Evolutionary conservation across 2,888 invertebrate species (phyloP).

Genomic region (Hirtodrosophila trivittata): DNA sequence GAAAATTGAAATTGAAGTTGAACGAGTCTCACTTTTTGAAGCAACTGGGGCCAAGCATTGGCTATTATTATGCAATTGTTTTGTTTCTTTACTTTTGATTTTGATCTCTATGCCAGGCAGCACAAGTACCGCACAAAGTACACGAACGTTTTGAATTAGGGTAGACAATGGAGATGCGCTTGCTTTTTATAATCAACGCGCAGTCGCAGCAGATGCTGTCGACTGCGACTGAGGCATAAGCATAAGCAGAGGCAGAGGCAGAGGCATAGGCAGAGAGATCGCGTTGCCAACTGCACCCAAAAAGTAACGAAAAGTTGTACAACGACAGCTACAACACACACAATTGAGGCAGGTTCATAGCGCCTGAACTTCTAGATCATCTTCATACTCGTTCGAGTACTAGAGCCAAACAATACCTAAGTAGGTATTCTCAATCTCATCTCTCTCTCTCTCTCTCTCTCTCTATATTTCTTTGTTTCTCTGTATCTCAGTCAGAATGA

Average conservation of each 20-base stretch:
- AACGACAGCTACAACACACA: slow-evolving; percentile 26
- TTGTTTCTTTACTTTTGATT: slow-evolving; percentile 12
- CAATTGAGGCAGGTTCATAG: slow-evolving; percentile 73
- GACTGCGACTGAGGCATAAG: slow-evolving; percentile 20
- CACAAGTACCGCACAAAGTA: slow-evolving; percentile 75
- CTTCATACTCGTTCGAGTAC: slow-evolving; percentile 40
- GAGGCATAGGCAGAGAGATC: slow-evolving; percentile 7
- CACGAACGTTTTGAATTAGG: slow-evolving; percentile 80
- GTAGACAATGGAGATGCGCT: slow-evolving; percentile 76
- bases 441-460: slow-evolving; percentile 15
- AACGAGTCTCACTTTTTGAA: slow-evolving; percentile 43
- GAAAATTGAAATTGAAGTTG: slow-evolving; percentile 21
- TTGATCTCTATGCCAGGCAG: slow-evolving; percentile 38
- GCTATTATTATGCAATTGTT: slow-evolving; percentile 29
- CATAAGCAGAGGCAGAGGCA: slow-evolving; percentile 21
- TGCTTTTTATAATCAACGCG: slow-evolving; percentile 79
- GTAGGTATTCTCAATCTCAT: slow-evolving; percentile 17
- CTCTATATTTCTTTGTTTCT: slow-evolving; percentile 10
- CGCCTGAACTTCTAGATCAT: slow-evolving; percentile 77
- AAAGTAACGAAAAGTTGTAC: slow-evolving; percentile 46
- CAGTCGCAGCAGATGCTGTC: slow-evolving; percentile 45
- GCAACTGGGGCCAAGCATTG: slow-evolving; percentile 36
- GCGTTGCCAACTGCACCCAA: slow-evolving; percentile 74
- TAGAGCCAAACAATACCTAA: slow-evolving; percentile 8
- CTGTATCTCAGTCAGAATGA: slow-evolving; percentile 29